Evolutionary conservation across 2,797 vertebrate species (phyloP), one percentile per base, ranked within the genome.

Genomic region (Coendou prehensilis): DNA sequence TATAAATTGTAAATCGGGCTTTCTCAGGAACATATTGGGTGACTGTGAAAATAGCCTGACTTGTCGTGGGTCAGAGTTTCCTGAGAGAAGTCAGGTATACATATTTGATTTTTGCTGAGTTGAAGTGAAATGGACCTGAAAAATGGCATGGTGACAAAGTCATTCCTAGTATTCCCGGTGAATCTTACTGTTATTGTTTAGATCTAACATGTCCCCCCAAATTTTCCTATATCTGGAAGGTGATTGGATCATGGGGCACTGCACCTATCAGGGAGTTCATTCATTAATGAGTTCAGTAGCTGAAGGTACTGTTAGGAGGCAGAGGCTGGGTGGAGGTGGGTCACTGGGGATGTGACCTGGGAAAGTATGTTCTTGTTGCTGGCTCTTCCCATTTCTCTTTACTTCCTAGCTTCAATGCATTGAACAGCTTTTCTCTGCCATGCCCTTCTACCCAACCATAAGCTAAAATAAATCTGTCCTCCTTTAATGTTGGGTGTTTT

Each of bases 61-160:
- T 41, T 93, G 15, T 45, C 64, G 17, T 11, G 22, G 3, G 13
- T 94, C 47, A 83, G 33, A 45, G 26, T 61, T 87, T 93, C 45
- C 76, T 97, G 45, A 76, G n/a, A 91, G 80, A 47, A 37, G 50
- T 93, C 26, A 45, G 80, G 37, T 41, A n/a, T 37, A 54, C 17
- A 8, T 17, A 59, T 28, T 6, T 95, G 37, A 86, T 45, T 37
- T 50, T 73, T 75, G 3, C 54, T 76, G n/a, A 45, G 1, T 67
- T 79, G n/a, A 85, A 87, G 5, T 63, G 23, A 94, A 83, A 6
- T 56, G 14, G 9, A n/a, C 45, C 22, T 89, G 52, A 63, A 71
- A 94, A 87, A 61, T 73, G 41, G 45, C 45, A 50, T 54, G 50
- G 50, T 23, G 14, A 37, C 13, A n/a, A 57, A 81, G 6, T 0